Percentiles rank a stretch among this genome's conserved stretches.
These are phyloP conservation scores for Variabilichromis moorii DNA, from an alignment of 2,113 vertebrate genomes.

Conservation along the genomic window DNA sequence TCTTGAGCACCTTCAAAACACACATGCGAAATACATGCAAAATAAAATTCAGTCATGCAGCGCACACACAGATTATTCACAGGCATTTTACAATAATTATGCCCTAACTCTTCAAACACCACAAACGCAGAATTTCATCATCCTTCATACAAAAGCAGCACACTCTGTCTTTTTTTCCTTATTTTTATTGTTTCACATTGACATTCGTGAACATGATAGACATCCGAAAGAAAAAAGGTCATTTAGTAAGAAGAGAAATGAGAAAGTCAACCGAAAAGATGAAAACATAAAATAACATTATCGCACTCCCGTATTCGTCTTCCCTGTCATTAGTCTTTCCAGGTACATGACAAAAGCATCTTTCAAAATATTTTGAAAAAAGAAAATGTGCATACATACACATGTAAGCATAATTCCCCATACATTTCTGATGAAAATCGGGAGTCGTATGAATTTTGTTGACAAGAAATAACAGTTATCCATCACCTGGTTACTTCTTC, in stretches of 20 bases:
- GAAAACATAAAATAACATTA: not conserved
- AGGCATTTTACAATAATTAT: not conserved
- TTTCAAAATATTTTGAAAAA: not conserved
- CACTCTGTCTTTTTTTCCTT: not conserved
- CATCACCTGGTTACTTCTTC: not conserved
- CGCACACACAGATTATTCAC: not conserved
- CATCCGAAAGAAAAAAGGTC: not conserved
- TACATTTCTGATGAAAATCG: rapidly evolving
- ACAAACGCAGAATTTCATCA: not conserved
- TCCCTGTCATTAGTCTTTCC: not conserved
- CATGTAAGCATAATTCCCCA: not conserved
- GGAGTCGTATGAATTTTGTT: not conserved
- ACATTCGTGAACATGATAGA: not conserved
- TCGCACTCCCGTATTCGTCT: rapidly evolving
- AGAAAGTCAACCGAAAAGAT: not conserved
- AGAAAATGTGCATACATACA: not conserved
- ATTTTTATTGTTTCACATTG: not conserved
- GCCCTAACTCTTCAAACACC: not conserved
- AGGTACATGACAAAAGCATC: not conserved
- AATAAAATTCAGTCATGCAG: not conserved
- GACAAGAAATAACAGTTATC: not conserved
- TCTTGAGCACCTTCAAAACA: not conserved
- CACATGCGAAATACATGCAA: not conserved
- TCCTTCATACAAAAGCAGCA: not conserved
- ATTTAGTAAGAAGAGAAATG: not conserved